Evolutionary conservation across 2,888 invertebrate genomes (phyloP).

Genomic region (Heliconius charithonia): DNA sequence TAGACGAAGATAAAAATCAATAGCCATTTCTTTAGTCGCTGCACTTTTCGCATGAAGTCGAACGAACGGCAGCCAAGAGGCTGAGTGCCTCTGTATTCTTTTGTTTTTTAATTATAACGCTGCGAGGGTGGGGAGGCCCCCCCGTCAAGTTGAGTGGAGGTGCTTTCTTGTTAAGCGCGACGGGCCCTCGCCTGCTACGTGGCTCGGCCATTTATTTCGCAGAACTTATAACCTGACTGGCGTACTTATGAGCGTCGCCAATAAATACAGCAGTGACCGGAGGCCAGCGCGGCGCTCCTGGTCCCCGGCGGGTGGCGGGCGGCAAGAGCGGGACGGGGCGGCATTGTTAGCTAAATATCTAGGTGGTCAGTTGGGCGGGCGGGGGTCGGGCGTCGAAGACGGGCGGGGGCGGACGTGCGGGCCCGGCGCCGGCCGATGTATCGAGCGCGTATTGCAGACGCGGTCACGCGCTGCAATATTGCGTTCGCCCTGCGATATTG

Average conservation of each 20-base stretch:
- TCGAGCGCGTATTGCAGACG: slow-evolving; percentile 84
- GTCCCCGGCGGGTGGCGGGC: slow-evolving; percentile 49
- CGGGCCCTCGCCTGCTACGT: slow-evolving; percentile 79
- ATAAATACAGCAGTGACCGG: slow-evolving; percentile 84
- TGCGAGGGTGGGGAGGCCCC: slow-evolving; percentile 68
- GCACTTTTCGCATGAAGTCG: slow-evolving; percentile 77
- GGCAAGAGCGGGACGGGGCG: slow-evolving; percentile 69
- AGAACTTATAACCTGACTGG: slow-evolving; percentile 84
- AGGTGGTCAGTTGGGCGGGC: slow-evolving; percentile 78
- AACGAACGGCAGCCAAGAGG: slow-evolving; percentile 72
- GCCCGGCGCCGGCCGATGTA: slow-evolving; percentile 82
- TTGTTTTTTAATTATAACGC: slow-evolving; percentile 84
- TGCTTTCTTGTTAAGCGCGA: slow-evolving; percentile 77
- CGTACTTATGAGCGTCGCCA: slow-evolving; percentile 84
- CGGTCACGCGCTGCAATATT: slow-evolving; percentile 84
- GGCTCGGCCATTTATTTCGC: slow-evolving; percentile 82
- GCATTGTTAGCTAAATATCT: slow-evolving; percentile 84
- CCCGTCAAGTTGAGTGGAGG: slow-evolving; percentile 76
- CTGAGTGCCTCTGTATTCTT: slow-evolving; percentile 82
- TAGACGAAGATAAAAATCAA: slow-evolving; percentile 45
- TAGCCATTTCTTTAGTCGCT: slow-evolving; percentile 60
- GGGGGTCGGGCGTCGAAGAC: slow-evolving; percentile 60
- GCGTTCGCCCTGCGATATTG: slow-evolving; percentile 82
- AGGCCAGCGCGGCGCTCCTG: slow-evolving; percentile 68
- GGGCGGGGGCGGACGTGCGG: slow-evolving; percentile 78